Evolutionary conservation across 2,888 invertebrate genomes (phyloP).

Genomic region (Vesta saturnalis): DNA sequence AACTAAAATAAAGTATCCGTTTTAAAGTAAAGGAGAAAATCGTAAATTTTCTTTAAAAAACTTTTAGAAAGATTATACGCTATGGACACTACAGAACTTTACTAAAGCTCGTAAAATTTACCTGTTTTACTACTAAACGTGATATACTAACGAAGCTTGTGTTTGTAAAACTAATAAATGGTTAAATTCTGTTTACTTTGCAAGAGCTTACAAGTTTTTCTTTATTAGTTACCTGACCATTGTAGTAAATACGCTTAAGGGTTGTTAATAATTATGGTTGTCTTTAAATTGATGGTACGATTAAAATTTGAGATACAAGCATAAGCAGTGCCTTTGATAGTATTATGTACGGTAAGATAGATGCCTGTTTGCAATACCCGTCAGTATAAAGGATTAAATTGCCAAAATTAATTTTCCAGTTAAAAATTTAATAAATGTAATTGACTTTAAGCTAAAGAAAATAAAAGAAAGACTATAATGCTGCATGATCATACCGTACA

Average conservation of each 20-base stretch:
- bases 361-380: background rate
- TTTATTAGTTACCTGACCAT: background rate
- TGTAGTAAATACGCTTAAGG: background rate
- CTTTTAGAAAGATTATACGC: slow-evolving; percentile 1
- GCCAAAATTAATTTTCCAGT: background rate
- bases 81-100: slow-evolving; percentile 20
- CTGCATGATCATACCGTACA: no score
- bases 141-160: slow-evolving; percentile 18
- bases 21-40: slow-evolving; percentile 6
- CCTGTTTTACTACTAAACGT: slow-evolving; percentile 18
- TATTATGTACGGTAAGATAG: background rate
- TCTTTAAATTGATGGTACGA: no score
- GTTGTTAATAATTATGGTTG: background rate
- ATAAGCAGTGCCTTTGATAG: background rate
- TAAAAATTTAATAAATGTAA: no score
- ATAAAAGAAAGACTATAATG: no score
- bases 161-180: slow-evolving; percentile 20
- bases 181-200: background rate
- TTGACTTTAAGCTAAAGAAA: no score
- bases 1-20: slow-evolving; percentile 15
- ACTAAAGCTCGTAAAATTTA: slow-evolving; percentile 25
- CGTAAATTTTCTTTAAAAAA: slow-evolving; percentile 18
- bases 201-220: background rate
- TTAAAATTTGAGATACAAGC: background rate
- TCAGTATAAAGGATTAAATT: background rate